Evolutionary conservation across 2,888 invertebrate genomes (phyloP).

Genomic region (Polymixis flavicincta): DNA sequence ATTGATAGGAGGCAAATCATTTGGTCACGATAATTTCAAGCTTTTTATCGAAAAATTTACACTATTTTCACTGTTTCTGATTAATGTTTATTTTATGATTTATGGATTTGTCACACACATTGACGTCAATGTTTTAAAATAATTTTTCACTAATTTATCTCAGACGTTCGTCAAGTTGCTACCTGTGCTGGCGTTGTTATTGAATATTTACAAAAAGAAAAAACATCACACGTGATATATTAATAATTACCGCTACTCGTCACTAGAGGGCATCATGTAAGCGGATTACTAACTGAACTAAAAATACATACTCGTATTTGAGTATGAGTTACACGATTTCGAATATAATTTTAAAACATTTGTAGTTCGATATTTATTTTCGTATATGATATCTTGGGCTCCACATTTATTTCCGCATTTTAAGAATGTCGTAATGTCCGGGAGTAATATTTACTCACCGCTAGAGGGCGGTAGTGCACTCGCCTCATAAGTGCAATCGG

Average conservation of each 20-base stretch:
- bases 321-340: background rate
- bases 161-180: too few relatives aligned
- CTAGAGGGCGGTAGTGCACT: constrained; percentile 51
- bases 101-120: background rate
- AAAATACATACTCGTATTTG: too few relatives aligned
- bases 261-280: constrained; percentile 77
- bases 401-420: constrained; percentile 12
- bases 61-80: constrained; percentile 65
- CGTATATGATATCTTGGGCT: too few relatives aligned
- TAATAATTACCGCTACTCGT: constrained; percentile 66
- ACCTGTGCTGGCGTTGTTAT: background rate
- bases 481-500: constrained; percentile 15
- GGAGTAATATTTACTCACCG: constrained; percentile 15
- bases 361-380: background rate
- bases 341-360: background rate
- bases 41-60: constrained; percentile 68
- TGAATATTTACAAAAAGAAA: too few relatives aligned
- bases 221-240: constrained; percentile 2
- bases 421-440: constrained; percentile 27
- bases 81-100: constrained; percentile 51
- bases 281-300: background rate
- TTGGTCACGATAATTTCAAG: constrained; percentile 73
- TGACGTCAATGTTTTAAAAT: too few relatives aligned
- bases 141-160: background rate
- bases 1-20: constrained; percentile 67